These are phyloP conservation scores for Netelia virgata DNA, from an alignment of 2,888 invertebrate genomes.

Conservation along the genomic window DNA sequence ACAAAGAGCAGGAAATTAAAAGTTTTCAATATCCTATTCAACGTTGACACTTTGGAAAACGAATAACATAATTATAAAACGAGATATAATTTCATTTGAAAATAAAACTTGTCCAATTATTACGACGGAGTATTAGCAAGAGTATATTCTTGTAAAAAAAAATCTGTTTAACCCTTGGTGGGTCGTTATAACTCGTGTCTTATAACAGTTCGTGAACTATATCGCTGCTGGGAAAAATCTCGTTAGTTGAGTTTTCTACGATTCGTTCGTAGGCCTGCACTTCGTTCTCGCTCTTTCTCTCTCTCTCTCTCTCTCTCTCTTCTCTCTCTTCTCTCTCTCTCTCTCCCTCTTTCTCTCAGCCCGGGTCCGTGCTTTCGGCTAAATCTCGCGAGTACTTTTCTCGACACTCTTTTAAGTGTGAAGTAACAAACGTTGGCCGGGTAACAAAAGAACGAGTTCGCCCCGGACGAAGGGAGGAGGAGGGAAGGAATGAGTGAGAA, in stretches of 20 bases:
- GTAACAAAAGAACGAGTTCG: slow-evolving; percentile 56
- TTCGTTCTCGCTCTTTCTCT: slow-evolving; percentile 42
- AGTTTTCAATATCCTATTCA: neutral
- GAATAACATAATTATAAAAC: neutral
- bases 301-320: slow-evolving; percentile 28
- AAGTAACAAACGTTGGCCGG: slow-evolving; percentile 59
- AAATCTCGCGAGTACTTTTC: slow-evolving; percentile 53
- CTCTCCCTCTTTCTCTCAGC: slow-evolving; percentile 30
- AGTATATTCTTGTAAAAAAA: slow-evolving; percentile 24
- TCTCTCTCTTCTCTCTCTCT: slow-evolving; percentile 32
- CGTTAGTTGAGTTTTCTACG: slow-evolving; percentile 49
- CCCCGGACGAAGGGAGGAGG: neutral
- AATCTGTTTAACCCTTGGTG: slow-evolving; percentile 17
- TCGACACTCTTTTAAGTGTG: slow-evolving; percentile 57
- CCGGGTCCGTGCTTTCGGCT: slow-evolving; percentile 19
- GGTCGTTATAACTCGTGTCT: slow-evolving; percentile 41
- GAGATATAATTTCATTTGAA: neutral
- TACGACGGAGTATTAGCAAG: slow-evolving; percentile 29
- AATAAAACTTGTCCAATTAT: neutral
- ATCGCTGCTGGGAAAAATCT: slow-evolving; percentile 40
- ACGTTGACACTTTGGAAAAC: neutral
- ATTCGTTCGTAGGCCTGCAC: slow-evolving; percentile 32
- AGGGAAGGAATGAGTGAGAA: slow-evolving; percentile 12
- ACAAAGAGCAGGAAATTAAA: too few relatives aligned
- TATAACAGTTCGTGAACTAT: slow-evolving; percentile 41